A percentile compares a stretch with the other conserved stretches of the same genome.
phyloP scores from a whole-genome alignment of 2,797 vertebrate species.

The Halcyon smyrnensis region DNA sequence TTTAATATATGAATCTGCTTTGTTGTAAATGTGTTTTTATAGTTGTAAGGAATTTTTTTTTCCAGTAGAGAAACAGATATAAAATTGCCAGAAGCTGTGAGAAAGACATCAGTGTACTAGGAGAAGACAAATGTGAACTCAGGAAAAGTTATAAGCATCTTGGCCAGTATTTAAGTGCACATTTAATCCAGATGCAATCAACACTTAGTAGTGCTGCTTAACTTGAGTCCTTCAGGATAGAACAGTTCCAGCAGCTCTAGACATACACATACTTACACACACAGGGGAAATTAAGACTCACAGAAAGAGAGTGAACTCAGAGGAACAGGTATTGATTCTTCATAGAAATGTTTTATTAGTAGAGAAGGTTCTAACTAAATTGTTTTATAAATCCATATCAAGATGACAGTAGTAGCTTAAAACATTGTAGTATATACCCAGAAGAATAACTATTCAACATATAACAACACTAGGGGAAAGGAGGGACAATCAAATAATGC shows the following conservation, averaged over 20 bases:
- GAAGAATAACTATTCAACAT: background rate
- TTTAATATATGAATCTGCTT: background rate
- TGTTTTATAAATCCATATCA: conserved; percentile 17
- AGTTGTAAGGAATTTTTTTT: background rate
- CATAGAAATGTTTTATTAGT: conserved; percentile 38
- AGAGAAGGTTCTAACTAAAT: background rate
- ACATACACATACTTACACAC: background rate
- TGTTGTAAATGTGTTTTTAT: background rate
- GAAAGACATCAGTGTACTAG: background rate
- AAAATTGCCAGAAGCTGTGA: background rate
- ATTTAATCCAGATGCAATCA: background rate
- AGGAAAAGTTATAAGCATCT: background rate
- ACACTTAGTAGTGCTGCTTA: background rate
- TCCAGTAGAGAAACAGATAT: background rate
- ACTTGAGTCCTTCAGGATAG: background rate
- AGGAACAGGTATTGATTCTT: conserved; percentile 49
- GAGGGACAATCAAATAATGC: background rate
- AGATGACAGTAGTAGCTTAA: background rate
- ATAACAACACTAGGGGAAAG: background rate
- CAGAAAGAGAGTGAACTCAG: background rate
- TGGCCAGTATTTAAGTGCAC: background rate
- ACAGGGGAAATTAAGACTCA: conserved; percentile 46
- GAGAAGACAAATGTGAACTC: background rate
- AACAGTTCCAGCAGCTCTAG: background rate
- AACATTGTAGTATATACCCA: background rate